A percentile compares a stretch with the other conserved stretches of the same genome.
phyloP scores from a whole-genome alignment of 2,113 vertebrate genomes.

The Phrynosoma platyrhinos region DNA sequence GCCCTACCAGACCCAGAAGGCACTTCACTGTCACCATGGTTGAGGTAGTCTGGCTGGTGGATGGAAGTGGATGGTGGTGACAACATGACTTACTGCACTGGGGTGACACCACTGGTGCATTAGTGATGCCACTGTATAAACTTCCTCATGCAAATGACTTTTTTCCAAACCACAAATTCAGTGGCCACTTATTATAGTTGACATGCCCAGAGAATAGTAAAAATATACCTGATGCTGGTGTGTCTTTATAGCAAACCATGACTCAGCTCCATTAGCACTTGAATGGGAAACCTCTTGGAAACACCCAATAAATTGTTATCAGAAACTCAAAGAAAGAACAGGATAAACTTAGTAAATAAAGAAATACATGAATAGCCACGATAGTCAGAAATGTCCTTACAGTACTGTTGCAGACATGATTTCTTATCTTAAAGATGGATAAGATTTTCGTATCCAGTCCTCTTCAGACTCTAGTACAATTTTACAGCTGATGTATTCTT shows the following conservation, averaged over 20 bases:
- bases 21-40: too few relatives aligned
- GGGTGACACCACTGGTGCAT: too few relatives aligned
- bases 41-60: too few relatives aligned
- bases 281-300: neutral
- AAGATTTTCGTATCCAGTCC: neutral
- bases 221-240: neutral
- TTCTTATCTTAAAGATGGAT: too few relatives aligned
- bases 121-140: too few relatives aligned
- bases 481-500: too few relatives aligned
- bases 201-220: neutral
- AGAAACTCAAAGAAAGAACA: neutral
- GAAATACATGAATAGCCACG: neutral
- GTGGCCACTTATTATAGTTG: neutral
- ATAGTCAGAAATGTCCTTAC: neutral
- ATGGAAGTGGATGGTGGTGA: too few relatives aligned
- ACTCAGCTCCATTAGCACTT: neutral
- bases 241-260: neutral
- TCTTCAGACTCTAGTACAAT: too few relatives aligned
- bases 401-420: neutral
- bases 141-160: neutral
- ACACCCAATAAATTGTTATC: neutral
- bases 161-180: neutral
- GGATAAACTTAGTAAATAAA: neutral
- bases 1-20: too few relatives aligned
- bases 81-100: too few relatives aligned